Percentiles rank a stretch among this genome's conserved stretches.
phyloP scores from a whole-genome alignment of 2,113 vertebrate species.

The Zosterops japonicus region DNA sequence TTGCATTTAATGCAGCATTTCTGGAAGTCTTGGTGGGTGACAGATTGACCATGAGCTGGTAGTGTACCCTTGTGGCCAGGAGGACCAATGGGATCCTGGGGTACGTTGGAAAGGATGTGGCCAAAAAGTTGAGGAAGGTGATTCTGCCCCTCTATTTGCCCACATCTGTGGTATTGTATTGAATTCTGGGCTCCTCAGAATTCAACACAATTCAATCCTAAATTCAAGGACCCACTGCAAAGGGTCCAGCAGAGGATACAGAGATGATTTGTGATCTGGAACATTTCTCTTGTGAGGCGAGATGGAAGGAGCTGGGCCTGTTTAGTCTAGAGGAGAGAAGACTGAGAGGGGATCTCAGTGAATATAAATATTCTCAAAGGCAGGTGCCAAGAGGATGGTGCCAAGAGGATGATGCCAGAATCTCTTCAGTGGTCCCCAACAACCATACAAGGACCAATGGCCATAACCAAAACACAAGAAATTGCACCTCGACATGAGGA shows the following conservation, averaged over 20 bases:
- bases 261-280: background rate
- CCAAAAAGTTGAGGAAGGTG: background rate
- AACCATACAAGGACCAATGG: background rate
- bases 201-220: too few relatives aligned
- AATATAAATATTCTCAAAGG: background rate
- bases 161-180: background rate
- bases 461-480: background rate
- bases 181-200: background rate
- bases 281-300: background rate
- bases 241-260: background rate
- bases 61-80: background rate
- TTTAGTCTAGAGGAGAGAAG: background rate
- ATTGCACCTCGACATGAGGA: background rate
- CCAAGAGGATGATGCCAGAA: background rate
- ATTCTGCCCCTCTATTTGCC: background rate
- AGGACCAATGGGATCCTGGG: background rate
- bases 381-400: background rate
- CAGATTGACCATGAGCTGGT: background rate
- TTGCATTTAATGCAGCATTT: background rate
- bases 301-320: background rate
- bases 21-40: background rate
- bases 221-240: background rate
- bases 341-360: background rate
- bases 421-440: background rate
- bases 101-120: background rate